Evolutionary conservation across 2,113 vertebrate species (phyloP).

Genomic region (Rhipidura dahli): DNA sequence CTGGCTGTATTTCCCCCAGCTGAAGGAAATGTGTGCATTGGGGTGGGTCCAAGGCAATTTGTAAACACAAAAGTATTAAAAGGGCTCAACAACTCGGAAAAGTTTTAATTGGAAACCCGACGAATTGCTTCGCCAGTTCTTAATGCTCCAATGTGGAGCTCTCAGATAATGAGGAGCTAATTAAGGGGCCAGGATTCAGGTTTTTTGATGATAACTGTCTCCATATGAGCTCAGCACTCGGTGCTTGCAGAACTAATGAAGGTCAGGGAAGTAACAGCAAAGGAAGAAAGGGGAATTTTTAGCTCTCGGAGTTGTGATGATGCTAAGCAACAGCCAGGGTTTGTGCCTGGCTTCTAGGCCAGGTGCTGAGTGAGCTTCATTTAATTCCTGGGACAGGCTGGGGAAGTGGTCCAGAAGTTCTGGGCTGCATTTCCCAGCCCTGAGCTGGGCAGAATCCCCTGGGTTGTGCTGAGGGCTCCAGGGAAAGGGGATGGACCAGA

Average conservation of each 20-base stretch:
- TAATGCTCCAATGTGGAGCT: not conserved
- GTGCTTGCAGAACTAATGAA: slow-evolving; percentile 26
- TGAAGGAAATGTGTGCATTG: not conserved
- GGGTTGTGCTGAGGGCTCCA: not conserved
- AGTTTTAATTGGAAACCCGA: slow-evolving; percentile 15
- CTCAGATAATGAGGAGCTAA: slow-evolving; percentile 20
- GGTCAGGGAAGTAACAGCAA: not conserved
- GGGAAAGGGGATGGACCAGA: not conserved
- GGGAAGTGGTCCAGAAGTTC: not conserved
- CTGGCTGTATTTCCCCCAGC: not conserved
- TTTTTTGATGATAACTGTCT: slow-evolving; percentile 15
- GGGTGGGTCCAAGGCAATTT: slow-evolving; percentile 1
- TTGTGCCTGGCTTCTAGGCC: not conserved
- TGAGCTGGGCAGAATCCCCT: not conserved
- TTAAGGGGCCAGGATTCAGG: not conserved
- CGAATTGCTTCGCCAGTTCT: not conserved
- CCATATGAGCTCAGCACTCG: not conserved
- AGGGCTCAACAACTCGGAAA: not conserved
- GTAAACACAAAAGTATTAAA: not conserved
- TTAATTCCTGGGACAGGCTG: not conserved
- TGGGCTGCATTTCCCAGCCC: not conserved
- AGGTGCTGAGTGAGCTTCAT: not conserved
- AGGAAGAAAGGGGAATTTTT: not conserved
- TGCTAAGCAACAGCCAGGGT: not conserved
- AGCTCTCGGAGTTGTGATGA: not conserved